phyloP scores from a whole-genome alignment of 2,888 invertebrate species.

The Tortricodes alternella region DNA sequence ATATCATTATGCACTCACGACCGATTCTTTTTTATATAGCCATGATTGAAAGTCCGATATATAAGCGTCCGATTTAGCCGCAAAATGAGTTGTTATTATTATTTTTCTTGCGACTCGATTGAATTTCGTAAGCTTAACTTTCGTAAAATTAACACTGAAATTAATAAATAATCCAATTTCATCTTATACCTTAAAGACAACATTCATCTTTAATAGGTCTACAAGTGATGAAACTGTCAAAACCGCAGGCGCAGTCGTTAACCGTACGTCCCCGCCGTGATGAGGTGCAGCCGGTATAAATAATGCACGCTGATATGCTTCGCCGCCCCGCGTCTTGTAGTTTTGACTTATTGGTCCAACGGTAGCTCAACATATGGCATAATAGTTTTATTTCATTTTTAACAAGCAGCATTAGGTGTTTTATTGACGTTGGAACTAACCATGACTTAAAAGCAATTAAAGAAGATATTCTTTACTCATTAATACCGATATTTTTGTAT shows the following conservation, averaged over 20 bases:
- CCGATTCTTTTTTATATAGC: too few relatives aligned
- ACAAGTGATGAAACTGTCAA: constrained; percentile 1
- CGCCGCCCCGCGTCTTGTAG: constrained; percentile 60
- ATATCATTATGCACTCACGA: too few relatives aligned
- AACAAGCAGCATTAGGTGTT: constrained; percentile 11
- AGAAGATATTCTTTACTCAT: neutral
- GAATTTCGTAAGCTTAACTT: too few relatives aligned
- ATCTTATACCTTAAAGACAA: neutral
- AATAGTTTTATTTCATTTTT: constrained; percentile 8
- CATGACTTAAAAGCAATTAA: neutral
- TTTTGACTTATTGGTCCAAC: constrained; percentile 68
- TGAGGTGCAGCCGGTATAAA: constrained; percentile 64
- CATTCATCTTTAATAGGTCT: neutral
- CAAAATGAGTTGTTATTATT: too few relatives aligned
- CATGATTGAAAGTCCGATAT: too few relatives aligned
- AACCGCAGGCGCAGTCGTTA: constrained; percentile 24
- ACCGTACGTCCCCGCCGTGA: constrained; percentile 43
- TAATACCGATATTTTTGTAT: neutral
- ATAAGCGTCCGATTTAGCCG: too few relatives aligned
- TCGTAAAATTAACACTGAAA: too few relatives aligned
- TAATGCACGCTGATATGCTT: constrained; percentile 64
- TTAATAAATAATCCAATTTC: too few relatives aligned
- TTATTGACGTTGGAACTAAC: neutral
- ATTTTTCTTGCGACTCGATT: too few relatives aligned
- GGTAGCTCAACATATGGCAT: constrained; percentile 38